These are phyloP conservation scores for Urechis unicinctus DNA, from an alignment of 2,888 invertebrate genomes.

Conservation along the genomic window DNA sequence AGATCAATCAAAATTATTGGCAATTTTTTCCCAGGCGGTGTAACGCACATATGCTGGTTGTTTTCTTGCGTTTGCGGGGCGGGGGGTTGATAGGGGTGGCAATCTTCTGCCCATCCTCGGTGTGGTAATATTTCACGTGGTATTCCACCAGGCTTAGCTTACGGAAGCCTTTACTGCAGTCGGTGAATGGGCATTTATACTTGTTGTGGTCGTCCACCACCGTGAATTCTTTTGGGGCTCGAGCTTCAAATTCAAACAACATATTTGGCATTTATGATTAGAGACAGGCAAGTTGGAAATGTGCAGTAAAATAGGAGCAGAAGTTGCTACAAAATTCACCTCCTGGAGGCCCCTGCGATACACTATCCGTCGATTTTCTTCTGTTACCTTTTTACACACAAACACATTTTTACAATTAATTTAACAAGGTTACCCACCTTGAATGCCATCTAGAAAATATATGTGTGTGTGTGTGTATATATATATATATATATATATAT, in stretches of 20 bases:
- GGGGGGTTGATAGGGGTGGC: slow-evolving; percentile 4
- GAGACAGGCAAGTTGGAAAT: no score
- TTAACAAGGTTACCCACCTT: no score
- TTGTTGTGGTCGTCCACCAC: slow-evolving; percentile 7
- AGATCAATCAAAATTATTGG: no score
- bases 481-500: neutral
- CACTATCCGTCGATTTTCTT: no score
- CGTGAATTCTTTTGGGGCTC: slow-evolving; percentile 1
- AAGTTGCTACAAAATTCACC: no score
- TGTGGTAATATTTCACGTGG: slow-evolving; percentile 91
- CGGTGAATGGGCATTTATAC: slow-evolving; percentile 51
- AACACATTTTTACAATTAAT: no score
- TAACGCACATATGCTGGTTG: slow-evolving; percentile 30
- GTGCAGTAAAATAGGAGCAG: no score
- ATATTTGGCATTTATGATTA: no score
- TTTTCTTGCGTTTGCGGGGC: slow-evolving; percentile 27
- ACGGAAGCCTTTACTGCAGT: slow-evolving; percentile 81
- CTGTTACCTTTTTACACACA: no score
- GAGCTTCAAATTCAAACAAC: no score
- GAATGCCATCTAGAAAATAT: no score
- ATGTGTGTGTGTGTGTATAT: slow-evolving; percentile 1
- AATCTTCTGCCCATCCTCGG: slow-evolving; percentile 23
- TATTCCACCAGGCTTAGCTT: slow-evolving; percentile 84
- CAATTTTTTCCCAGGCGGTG: neutral
- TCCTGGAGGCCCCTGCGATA: no score